Percentiles rank a stretch among this genome's conserved stretches.
These are phyloP conservation scores for Otus scops DNA, from an alignment of 2,797 vertebrate genomes.

Conservation along the genomic window DNA sequence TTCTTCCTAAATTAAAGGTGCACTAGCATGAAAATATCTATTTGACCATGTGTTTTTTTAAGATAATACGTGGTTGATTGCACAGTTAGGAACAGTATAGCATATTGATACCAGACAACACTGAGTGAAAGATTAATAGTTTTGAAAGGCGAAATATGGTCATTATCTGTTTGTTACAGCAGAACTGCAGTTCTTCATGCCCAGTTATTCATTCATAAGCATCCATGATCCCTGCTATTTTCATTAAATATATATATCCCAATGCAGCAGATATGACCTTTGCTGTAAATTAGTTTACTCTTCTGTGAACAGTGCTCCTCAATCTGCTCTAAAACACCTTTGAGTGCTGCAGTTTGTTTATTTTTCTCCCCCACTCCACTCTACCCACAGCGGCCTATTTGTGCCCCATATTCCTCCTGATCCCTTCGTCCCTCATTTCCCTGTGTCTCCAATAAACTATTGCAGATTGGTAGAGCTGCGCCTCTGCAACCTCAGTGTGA, in stretches of 20 bases:
- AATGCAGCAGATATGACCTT: neutral
- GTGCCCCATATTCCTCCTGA: neutral
- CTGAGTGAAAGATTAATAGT: neutral
- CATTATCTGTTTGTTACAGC: neutral
- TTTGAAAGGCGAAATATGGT: neutral
- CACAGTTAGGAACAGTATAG: neutral
- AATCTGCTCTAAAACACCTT: neutral
- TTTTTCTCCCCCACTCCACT: neutral
- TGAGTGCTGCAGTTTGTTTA: neutral
- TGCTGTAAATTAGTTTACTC: neutral
- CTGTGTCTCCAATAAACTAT: neutral
- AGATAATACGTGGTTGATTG: neutral
- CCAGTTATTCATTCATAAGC: neutral
- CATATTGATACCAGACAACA: neutral
- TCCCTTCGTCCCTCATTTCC: neutral
- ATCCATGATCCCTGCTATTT: neutral
- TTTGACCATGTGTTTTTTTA: neutral
- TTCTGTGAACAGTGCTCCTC: neutral
- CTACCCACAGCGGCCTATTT: neutral
- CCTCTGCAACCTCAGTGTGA: neutral
- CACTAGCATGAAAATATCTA: neutral
- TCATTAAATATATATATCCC: neutral
- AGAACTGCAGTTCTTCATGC: neutral
- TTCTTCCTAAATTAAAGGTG: conserved; percentile 20
- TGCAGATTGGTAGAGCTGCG: accelerated